Conservation (phyloP, 2,888 invertebrate species). For the Euspilapteryx auroguttella region DNA sequence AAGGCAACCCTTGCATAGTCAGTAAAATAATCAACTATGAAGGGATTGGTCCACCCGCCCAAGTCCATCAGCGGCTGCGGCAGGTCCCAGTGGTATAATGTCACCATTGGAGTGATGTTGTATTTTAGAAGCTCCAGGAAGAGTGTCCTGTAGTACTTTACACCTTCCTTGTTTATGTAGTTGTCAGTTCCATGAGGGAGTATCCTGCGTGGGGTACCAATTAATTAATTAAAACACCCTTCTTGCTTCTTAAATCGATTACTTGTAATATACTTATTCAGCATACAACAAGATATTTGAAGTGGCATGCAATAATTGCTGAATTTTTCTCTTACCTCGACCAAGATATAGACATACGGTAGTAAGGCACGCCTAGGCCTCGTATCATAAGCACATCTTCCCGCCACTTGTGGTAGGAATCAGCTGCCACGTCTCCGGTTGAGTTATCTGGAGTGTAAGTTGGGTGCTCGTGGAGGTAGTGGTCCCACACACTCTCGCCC, state of each 20-base stretch:
- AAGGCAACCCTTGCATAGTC: constrained; percentile 60
- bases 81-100: constrained; percentile 67
- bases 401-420: constrained; percentile 68
- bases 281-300: too few species aligned
- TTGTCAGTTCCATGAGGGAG: constrained; percentile 70
- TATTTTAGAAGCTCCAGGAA: constrained; percentile 68
- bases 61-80: constrained; percentile 52
- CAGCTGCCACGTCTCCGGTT: constrained; percentile 69
- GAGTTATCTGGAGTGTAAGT: constrained; percentile 51
- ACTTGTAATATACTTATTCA: too few species aligned
- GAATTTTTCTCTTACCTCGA: constrained; percentile 55
- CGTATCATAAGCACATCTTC: constrained; percentile 63
- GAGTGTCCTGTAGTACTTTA: constrained; percentile 73
- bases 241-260: too few species aligned
- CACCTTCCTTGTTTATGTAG: constrained; percentile 67
- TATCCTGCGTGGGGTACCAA: too few species aligned
- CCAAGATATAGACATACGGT: constrained; percentile 77
- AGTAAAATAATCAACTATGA: constrained; percentile 51
- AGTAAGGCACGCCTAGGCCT: constrained; percentile 62
- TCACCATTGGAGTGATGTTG: constrained; percentile 69
- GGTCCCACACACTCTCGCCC: constrained; percentile 67
- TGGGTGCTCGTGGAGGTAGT: constrained; percentile 50
- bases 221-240: too few species aligned
- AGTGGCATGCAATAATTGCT: too few species aligned
- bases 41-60: constrained; percentile 54